Evolutionary conservation across 2,113 vertebrate genomes (phyloP).

Genomic region (Plecotus auritus): DNA sequence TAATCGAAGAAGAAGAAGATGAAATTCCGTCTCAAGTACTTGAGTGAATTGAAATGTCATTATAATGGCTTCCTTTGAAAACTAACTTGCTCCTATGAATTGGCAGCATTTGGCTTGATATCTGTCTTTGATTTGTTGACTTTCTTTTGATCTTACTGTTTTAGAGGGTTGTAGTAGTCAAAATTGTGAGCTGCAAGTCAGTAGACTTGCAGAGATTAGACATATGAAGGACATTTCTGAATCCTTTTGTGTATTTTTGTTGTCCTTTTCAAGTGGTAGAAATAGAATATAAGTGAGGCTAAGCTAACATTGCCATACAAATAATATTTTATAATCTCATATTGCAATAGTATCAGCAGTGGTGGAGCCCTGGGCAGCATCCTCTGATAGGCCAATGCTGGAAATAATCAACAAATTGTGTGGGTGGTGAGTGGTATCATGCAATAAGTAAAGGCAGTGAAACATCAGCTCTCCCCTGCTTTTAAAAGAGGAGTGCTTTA

Average conservation of each 20-base stretch:
- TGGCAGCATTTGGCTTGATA: slow-evolving; percentile 21
- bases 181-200: slow-evolving; percentile 11
- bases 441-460: not conserved
- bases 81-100: slow-evolving; percentile 12
- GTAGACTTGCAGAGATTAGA: not conserved
- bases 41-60: slow-evolving; percentile 38
- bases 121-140: slow-evolving; percentile 22
- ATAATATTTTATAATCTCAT: slow-evolving; percentile 12
- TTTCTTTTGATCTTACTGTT: not conserved
- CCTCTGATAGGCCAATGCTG: not conserved
- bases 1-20: slow-evolving; percentile 38
- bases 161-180: not conserved
- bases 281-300: not conserved
- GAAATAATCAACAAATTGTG: slow-evolving; percentile 1
- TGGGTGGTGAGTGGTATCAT: not conserved
- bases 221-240: not conserved
- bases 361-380: not conserved
- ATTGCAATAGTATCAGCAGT: not conserved
- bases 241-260: not conserved
- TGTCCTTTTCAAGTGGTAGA: slow-evolving; percentile 24
- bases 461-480: not conserved
- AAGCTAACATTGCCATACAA: not conserved
- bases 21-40: slow-evolving; percentile 31
- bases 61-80: not conserved
- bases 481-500: slow-evolving; percentile 4